These are phyloP conservation scores for Leptatherina wallacei DNA, from an alignment of 2,797 vertebrate genomes.

Conservation along the genomic window DNA sequence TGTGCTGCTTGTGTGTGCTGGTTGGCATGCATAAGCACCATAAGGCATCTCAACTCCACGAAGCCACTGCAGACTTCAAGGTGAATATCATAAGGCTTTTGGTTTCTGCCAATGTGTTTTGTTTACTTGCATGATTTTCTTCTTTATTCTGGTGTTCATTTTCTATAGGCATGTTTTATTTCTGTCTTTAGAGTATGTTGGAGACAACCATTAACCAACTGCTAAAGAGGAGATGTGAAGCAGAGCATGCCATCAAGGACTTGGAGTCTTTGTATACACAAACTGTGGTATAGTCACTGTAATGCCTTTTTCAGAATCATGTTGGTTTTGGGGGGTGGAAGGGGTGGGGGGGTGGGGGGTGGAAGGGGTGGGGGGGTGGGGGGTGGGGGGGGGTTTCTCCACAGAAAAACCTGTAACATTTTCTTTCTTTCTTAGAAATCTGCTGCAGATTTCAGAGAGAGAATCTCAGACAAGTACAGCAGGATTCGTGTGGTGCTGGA, in stretches of 20 bases:
- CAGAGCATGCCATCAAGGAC: slow-evolving; percentile 74
- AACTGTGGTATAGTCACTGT: slow-evolving; percentile 70
- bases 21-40: slow-evolving; percentile 80
- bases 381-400: too few species aligned
- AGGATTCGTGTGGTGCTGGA: slow-evolving; percentile 78
- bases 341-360: too few species aligned
- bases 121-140: background rate
- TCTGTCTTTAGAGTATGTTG: slow-evolving; percentile 69
- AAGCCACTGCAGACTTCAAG: slow-evolving; percentile 77
- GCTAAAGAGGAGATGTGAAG: slow-evolving; percentile 70
- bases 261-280: slow-evolving; percentile 75
- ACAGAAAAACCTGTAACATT: background rate
- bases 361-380: too few species aligned
- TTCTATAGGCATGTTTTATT: slow-evolving; percentile 35
- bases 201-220: slow-evolving; percentile 69
- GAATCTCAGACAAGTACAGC: slow-evolving; percentile 80
- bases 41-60: slow-evolving; percentile 67
- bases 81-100: slow-evolving; percentile 44
- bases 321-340: background rate
- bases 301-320: background rate
- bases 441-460: slow-evolving; percentile 71
- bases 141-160: slow-evolving; percentile 8
- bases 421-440: slow-evolving; percentile 60
- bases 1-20: slow-evolving; percentile 81
- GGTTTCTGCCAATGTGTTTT: background rate